Base-by-base conservation (phyloP, 2,888 invertebrate genomes). In the Nemoura dubitans region DNA sequence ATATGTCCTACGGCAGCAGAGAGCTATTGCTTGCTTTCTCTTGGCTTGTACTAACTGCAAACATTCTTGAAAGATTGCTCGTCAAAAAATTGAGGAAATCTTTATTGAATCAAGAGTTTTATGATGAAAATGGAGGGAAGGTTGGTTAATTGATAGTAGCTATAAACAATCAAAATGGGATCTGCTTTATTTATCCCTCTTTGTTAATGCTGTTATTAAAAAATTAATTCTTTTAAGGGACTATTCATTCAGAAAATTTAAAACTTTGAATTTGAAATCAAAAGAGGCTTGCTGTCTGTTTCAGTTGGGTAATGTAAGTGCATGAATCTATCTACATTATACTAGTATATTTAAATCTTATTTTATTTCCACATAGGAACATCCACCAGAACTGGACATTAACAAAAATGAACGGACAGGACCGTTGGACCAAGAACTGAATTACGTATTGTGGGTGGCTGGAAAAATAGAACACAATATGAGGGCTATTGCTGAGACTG, bases 21-120 rank as follows among this genome's bases (percentile, higher is more conserved):
- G 90, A 90, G 87, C 89, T 91, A 78, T 89, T 92, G 82, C 86
- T 92, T 81, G 91, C 92, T 14, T 88, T 92, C 29, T 89, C 90
- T 26, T 92, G 91, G 91, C 86, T 92, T 21, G 86, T 92, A 28
- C 89, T 90, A 80, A 90, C 89, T 0, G 89, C 91, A 83, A 88
- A 90, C 87, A 88, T 89, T 85, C 85, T 91, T 59, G 88, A 89
- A 82, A 87, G 88, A 25, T 85, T 89, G 14, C 87, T 90, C 2
- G 87, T 88, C 76, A 82, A 87, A 10, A 90, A 90, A 88, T 86
- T 91, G 0, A 59, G 87, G 5, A 88, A 89, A 25, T 89, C 90
- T 83, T 83, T 89, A 25, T 86, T 91, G 30, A 90, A 90, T 86
- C 89, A 88, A 78, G 91, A 91, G 89, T 90, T 88, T 89, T 88